Conservation (phyloP, 2,888 invertebrate species). For the Nineta flava region DNA sequence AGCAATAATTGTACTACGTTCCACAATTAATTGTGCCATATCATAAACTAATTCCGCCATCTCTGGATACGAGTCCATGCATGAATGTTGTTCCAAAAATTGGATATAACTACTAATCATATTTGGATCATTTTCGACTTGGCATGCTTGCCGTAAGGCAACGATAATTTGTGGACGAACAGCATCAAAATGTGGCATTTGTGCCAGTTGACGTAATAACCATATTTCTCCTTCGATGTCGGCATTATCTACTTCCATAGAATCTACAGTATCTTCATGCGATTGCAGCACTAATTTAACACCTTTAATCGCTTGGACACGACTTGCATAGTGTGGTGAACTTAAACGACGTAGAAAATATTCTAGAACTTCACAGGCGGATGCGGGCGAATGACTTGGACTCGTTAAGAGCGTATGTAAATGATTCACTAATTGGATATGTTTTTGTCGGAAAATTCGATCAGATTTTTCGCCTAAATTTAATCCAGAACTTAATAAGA, state of each 20-base stretch:
- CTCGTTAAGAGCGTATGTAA: conserved; percentile 37
- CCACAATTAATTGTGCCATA: conserved; percentile 80
- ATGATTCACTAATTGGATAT: conserved; percentile 49
- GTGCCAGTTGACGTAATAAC: conserved; percentile 48
- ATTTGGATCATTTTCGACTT: conserved; percentile 75
- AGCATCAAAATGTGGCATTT: conserved; percentile 61
- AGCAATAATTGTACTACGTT: conserved; percentile 71
- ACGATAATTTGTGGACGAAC: conserved; percentile 51
- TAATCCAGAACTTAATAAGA: conserved; percentile 51
- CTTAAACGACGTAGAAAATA: conserved; percentile 77
- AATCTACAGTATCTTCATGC: conserved; percentile 30
- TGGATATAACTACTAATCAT: conserved; percentile 71
- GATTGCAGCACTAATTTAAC: conserved; percentile 52
- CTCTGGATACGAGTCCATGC: conserved; percentile 46
- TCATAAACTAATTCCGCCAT: conserved; percentile 52
- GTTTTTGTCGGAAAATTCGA: conserved; percentile 35
- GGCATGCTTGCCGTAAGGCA: conserved; percentile 71
- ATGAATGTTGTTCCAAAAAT: conserved; percentile 64
- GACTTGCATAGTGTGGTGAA: conserved; percentile 60
- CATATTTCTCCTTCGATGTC: conserved; percentile 22
- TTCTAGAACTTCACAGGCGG: conserved; percentile 73
- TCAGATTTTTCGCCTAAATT: conserved; percentile 18
- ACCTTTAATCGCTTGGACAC: conserved; percentile 62
- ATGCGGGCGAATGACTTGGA: conserved; percentile 29
- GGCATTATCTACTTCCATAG: conserved; percentile 21